Evolutionary conservation across 1,140 invertebrate genomes (phyloP), one percentile per base, ranked within the genome.

Genomic region (Sitodiplosis mosellana): DNA sequence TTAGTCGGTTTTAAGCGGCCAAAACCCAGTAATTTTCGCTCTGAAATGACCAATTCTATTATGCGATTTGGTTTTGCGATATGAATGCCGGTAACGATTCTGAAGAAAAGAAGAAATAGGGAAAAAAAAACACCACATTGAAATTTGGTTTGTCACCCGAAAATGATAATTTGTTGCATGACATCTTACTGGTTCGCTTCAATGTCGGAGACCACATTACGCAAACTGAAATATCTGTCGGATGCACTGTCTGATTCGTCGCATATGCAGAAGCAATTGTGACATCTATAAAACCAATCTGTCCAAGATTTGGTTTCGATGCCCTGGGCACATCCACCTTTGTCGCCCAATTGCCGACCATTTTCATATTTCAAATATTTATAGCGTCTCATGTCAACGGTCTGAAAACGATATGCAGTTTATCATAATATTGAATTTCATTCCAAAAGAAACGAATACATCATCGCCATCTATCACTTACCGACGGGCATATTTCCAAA

Each of bases 181-280:
- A 10, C 27, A 5, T 68, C 68, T 74, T 71, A 83, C 81, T 73
- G 84, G 60, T 85, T 83, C 18, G 73, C 63, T 1, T 59, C 51
- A 17, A 74, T 58, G 54, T 86, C 71, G 2, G 81, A 72, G 7
- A 66, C 56, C 4, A 70, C 70, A 17, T 74, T 66, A 48, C 69
- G 59, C 50, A 87, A 64, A 59, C 79, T 86, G 64, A 87, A 76
- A 59, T 78, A 82, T 49, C 84, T 71, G 55, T 87, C 77, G n/a
- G 80, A 79, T 37, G 60, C 64, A 1, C 63, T 48, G 33, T 72
- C 73, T 42, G 71, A 63, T 56, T 86, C 82, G 59, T 87, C 84
- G 58, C 85, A 88, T n/a, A 81, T 68, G 56, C 85, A 88, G 55
- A 87, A 74, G 59, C 85, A 88, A 58, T 86, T 87, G 5, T 80